A percentile compares a stretch with the other conserved stretches of the same genome.
phyloP scores from a whole-genome alignment of 2,797 vertebrate genomes.

The Chelidonichthys spinosus region DNA sequence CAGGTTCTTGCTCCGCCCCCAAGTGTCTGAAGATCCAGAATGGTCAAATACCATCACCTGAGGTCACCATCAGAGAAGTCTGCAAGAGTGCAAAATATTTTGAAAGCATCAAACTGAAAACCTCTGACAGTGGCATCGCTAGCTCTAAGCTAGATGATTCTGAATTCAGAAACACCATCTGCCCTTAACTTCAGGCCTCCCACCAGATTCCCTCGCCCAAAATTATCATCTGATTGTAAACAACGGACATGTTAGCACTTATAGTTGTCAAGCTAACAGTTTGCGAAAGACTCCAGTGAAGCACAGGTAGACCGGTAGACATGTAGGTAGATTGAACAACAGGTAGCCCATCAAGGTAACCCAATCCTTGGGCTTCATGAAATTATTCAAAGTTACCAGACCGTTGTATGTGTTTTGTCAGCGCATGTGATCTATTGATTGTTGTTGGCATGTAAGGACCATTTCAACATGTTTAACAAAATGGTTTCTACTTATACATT shows the following conservation, averaged over 20 bases:
- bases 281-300: background rate
- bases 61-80: no score
- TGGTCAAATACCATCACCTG: no score
- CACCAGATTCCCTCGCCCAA: background rate
- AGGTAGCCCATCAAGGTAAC: no score
- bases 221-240: background rate
- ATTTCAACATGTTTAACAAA: background rate
- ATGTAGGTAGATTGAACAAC: background rate
- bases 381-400: background rate
- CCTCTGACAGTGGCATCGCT: no score
- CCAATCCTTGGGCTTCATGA: no score
- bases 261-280: background rate
- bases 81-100: no score
- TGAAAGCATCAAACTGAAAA: no score
- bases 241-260: background rate
- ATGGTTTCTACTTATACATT: background rate
- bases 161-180: no score
- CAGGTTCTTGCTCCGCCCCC: no score
- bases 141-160: no score
- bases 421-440: background rate
- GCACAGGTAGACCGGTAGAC: background rate
- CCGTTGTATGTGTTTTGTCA: background rate
- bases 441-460: background rate
- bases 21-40: no score
- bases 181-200: background rate